Conservation (phyloP, 1,140 invertebrate species). For the Drosophila pandora region DNA sequence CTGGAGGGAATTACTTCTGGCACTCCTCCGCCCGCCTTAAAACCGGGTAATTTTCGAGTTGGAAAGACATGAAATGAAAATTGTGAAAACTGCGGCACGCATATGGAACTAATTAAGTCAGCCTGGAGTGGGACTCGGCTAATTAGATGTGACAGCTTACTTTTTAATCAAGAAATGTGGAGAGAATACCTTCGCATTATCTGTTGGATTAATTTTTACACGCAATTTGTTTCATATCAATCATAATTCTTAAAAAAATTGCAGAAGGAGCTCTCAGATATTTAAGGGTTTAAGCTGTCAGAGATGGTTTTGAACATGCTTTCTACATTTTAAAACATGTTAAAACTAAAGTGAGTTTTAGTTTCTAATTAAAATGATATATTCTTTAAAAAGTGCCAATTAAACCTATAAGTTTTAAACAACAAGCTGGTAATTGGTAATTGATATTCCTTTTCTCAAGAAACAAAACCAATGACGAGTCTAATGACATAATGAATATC, state of each 20-base stretch:
- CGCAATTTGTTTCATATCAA: neutral
- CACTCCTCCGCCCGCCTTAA: neutral
- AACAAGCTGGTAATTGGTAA: too few relatives aligned
- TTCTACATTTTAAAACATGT: too few relatives aligned
- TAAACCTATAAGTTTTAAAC: too few relatives aligned
- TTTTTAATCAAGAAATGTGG: neutral
- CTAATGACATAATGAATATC: neutral
- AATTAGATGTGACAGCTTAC: slow-evolving; percentile 17
- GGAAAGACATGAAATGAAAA: slow-evolving; percentile 31
- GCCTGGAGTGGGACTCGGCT: neutral
- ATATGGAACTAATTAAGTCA: slow-evolving; percentile 26
- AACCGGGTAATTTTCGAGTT: slow-evolving; percentile 25
- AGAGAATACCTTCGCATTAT: neutral
- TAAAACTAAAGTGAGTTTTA: too few relatives aligned
- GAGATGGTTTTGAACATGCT: neutral
- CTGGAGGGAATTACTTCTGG: neutral
- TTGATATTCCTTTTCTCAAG: too few relatives aligned
- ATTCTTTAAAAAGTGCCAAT: too few relatives aligned
- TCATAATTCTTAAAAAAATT: neutral
- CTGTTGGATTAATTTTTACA: neutral
- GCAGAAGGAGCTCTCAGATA: too few relatives aligned
- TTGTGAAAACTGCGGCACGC: slow-evolving; percentile 14
- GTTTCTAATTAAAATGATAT: too few relatives aligned
- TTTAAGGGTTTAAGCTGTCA: neutral
- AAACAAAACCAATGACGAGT: neutral